phyloP scores from a whole-genome alignment of 2,113 vertebrate genomes.

The Rhinolophus sinicus region DNA sequence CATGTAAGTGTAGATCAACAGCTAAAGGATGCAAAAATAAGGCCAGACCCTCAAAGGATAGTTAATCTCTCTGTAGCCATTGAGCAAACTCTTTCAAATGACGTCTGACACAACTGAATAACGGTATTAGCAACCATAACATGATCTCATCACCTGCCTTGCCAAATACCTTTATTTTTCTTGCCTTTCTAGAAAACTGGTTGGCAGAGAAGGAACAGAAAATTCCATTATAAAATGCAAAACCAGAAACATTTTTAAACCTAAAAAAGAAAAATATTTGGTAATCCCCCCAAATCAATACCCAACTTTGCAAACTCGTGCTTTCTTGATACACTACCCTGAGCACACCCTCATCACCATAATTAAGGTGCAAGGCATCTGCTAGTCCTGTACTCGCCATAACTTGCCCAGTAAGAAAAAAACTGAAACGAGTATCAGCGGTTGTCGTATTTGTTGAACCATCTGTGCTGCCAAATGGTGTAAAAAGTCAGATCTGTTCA shows the following conservation, averaged over 20 bases:
- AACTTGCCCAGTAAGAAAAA: neutral
- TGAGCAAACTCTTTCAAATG: neutral
- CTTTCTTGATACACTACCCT: neutral
- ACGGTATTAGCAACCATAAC: neutral
- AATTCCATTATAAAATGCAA: neutral
- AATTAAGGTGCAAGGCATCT: neutral
- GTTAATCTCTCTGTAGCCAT: neutral
- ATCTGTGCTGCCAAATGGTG: neutral
- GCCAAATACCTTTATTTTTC: neutral
- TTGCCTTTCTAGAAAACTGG: neutral
- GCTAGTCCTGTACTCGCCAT: neutral
- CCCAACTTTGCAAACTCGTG: neutral
- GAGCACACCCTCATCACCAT: neutral
- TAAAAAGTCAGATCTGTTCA: conserved; percentile 8
- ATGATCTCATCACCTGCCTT: neutral
- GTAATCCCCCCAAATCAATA: neutral
- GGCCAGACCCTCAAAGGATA: neutral
- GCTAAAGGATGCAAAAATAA: neutral
- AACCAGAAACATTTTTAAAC: conserved; percentile 11
- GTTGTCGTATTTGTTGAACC: neutral
- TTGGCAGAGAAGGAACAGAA: neutral
- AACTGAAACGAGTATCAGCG: neutral
- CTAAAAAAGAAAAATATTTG: neutral
- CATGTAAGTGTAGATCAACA: neutral
- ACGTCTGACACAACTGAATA: neutral